Evolutionary conservation across 2,888 invertebrate species (phyloP), one percentile per base, ranked within the genome.

Genomic region (Cataglyphis cursor): DNA sequence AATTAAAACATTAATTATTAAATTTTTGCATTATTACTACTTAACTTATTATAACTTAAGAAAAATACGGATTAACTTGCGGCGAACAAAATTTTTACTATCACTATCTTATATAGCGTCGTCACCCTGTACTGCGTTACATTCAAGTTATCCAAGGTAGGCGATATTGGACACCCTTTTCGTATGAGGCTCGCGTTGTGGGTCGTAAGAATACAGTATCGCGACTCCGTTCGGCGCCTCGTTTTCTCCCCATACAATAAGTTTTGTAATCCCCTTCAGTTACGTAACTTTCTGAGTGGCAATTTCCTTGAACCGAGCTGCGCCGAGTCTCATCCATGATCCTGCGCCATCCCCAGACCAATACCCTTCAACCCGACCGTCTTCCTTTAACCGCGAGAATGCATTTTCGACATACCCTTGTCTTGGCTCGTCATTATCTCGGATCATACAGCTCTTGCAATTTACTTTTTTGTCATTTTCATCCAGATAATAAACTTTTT

Each of bases 211-310:
- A 72, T 61, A 73, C 48, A 59, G 78, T 66, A 78, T 78, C 85
- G 76, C 64, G 78, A 80, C 59, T 80, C 38, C 31, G 59, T 73
- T 80, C 84, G 84, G 83, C 72, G 84, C 84, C 86, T 87, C 86
- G 66, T 85, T 87, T 87, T 85, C 83, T 81, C 73, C 65, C 74
- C 82, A 73, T 85, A 87, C 89, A 89, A 88, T 89, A 90, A 90
- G 89, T 89, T 91, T 87, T 82, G 90, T 89, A 91, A 91, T 91
- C 84, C 86, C 84, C 85, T 51, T 85, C 89, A 84, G 84, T 89
- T 89, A 86, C 82, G 87, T 86, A 90, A 90, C 85, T 88, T 90
- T 90, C 88, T 85, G 86, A 89, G 90, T 89, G 87, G 89, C 88
- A 90, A 92, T 92, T 89, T 89, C 83, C 88, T 78, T 82, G 73